Evolutionary conservation across 2,888 invertebrate species (phyloP).

Genomic region (Lithophane semibrunnea): DNA sequence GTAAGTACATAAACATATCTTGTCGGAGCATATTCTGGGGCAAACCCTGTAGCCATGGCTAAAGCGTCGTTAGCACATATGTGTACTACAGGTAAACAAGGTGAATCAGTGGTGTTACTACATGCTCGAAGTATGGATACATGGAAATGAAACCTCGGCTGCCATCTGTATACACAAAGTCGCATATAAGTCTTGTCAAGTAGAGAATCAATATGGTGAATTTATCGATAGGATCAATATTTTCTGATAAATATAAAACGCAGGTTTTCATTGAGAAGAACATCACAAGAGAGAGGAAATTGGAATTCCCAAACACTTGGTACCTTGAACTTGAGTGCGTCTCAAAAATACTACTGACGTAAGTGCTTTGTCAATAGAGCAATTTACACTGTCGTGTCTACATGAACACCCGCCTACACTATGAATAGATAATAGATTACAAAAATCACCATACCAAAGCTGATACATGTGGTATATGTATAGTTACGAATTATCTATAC

Average conservation of each 20-base stretch:
- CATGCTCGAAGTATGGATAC: slow-evolving; percentile 74
- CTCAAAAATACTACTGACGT: slow-evolving; percentile 80
- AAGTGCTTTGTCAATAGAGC: slow-evolving; percentile 84
- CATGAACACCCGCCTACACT: slow-evolving; percentile 75
- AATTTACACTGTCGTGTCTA: slow-evolving; percentile 78
- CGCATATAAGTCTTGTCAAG: slow-evolving; percentile 50
- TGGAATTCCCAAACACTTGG: slow-evolving; percentile 69
- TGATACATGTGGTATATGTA: background rate
- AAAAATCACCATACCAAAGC: slow-evolving; percentile 47
- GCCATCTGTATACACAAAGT: slow-evolving; percentile 81
- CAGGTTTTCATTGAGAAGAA: slow-evolving; percentile 34
- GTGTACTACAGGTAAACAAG: slow-evolving; percentile 73
- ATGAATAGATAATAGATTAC: slow-evolving; percentile 66
- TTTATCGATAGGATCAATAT: slow-evolving; percentile 43
- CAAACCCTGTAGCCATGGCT: slow-evolving; percentile 70
- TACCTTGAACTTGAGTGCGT: slow-evolving; percentile 86
- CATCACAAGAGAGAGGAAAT: slow-evolving; percentile 52
- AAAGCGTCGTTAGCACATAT: slow-evolving; percentile 65
- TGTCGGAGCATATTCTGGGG: slow-evolving; percentile 66
- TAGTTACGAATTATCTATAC: slow-evolving; percentile 14
- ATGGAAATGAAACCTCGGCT: slow-evolving; percentile 75
- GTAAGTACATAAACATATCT: slow-evolving; percentile 55
- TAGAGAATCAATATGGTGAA: slow-evolving; percentile 35
- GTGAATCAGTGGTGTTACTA: slow-evolving; percentile 83
- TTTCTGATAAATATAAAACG: slow-evolving; percentile 3